phyloP scores from a whole-genome alignment of 2,888 invertebrate species.

The Anthoptus insignis region DNA sequence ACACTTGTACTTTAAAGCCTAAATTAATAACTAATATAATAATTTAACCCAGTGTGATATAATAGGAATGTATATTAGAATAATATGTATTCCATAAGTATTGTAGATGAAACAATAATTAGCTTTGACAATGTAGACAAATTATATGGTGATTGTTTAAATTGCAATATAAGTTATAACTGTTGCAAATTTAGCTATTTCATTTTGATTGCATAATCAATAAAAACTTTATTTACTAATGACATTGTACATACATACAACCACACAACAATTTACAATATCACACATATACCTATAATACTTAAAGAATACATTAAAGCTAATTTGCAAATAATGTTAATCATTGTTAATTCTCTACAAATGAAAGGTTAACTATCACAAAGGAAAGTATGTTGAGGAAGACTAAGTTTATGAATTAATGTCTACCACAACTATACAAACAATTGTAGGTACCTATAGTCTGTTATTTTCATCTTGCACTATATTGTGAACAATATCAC shows the following conservation, averaged over 20 bases:
- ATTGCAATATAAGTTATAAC: background rate
- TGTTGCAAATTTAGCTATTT: too few species aligned
- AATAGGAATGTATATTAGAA: background rate
- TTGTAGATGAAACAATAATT: too few species aligned
- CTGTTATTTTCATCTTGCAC: too few species aligned
- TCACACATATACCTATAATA: conserved; percentile 14
- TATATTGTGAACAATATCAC: too few species aligned
- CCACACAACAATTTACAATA: conserved; percentile 3
- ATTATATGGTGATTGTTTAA: background rate
- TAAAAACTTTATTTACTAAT: too few species aligned
- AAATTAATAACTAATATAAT: too few species aligned
- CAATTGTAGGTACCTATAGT: background rate
- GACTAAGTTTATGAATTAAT: background rate
- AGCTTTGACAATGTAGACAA: too few species aligned
- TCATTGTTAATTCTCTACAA: background rate
- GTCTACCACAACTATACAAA: background rate
- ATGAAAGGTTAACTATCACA: conserved; percentile 2
- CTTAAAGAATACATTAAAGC: conserved; percentile 7
- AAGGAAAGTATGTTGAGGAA: background rate
- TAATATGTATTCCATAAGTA: background rate
- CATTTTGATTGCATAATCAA: background rate
- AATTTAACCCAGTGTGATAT: background rate
- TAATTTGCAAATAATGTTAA: conserved; percentile 1
- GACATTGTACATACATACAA: background rate
- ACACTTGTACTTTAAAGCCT: background rate